phyloP scores from a whole-genome alignment of 2,888 invertebrate genomes.

The Vannuccia rotundouncinata region DNA sequence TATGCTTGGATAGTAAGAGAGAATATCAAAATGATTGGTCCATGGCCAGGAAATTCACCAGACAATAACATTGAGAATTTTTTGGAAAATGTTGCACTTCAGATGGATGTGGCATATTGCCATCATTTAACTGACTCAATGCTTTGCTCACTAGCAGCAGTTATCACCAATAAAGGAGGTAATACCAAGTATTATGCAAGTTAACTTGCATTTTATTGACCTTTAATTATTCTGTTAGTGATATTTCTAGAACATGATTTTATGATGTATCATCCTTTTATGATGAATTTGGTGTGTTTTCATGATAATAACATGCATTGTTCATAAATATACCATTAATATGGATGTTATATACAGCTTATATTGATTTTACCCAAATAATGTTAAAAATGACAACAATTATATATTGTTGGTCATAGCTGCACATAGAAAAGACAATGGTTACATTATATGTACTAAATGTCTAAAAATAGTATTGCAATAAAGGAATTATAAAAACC shows the following conservation, averaged over 20 bases:
- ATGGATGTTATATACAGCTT: background rate
- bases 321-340: background rate
- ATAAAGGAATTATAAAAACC: too few species aligned
- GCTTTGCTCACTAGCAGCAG: background rate
- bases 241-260: background rate
- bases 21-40: background rate
- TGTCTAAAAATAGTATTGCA: too few species aligned
- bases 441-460: too few species aligned
- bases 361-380: background rate
- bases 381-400: background rate
- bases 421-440: too few species aligned
- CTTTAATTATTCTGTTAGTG: background rate
- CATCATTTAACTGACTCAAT: background rate
- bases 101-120: background rate
- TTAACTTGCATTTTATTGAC: background rate
- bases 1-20: background rate
- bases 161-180: background rate
- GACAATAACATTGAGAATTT: background rate
- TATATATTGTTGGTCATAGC: background rate
- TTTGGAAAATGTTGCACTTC: background rate
- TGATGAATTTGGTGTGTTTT: background rate
- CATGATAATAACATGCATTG: background rate
- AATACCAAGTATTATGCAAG: background rate
- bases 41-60: background rate
- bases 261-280: background rate